Conservation (phyloP, 2,888 invertebrate species). For the Parnassius orleans region DNA sequence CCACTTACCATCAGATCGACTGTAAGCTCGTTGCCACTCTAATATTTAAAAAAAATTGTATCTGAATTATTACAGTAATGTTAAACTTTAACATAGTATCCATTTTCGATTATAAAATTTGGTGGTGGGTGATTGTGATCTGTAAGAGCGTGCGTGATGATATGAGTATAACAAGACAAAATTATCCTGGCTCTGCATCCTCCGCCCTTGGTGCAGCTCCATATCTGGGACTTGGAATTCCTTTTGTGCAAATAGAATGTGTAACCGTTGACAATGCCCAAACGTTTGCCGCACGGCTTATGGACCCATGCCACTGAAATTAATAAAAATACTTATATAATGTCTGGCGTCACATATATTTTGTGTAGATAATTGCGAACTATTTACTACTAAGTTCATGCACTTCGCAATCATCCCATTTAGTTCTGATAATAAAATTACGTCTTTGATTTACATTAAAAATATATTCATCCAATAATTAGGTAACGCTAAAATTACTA, state of each 20-base stretch:
- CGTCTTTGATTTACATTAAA: no score
- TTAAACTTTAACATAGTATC: slow-evolving; percentile 32
- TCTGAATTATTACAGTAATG: slow-evolving; percentile 19
- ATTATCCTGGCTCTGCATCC: slow-evolving; percentile 42
- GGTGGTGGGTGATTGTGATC: slow-evolving; percentile 38
- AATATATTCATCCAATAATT: no score
- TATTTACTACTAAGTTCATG: no score
- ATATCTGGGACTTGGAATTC: slow-evolving; percentile 31
- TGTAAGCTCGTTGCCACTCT: no score
- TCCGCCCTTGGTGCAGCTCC: slow-evolving; percentile 46
- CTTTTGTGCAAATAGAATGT: slow-evolving; percentile 38
- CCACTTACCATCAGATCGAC: no score
- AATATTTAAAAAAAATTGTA: no score
- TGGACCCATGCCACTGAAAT: slow-evolving; percentile 34
- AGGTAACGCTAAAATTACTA: no score
- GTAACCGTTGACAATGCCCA: slow-evolving; percentile 37
- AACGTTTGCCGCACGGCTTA: slow-evolving; percentile 33
- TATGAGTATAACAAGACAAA: slow-evolving; percentile 26
- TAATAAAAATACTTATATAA: background rate
- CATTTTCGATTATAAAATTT: slow-evolving; percentile 33
- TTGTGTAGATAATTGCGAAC: no score
- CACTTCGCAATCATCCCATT: no score
- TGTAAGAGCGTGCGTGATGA: slow-evolving; percentile 28
- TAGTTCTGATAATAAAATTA: no score
- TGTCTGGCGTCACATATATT: no score